Conservation (phyloP, 2,797 vertebrate species). For the Clangula hyemalis region DNA sequence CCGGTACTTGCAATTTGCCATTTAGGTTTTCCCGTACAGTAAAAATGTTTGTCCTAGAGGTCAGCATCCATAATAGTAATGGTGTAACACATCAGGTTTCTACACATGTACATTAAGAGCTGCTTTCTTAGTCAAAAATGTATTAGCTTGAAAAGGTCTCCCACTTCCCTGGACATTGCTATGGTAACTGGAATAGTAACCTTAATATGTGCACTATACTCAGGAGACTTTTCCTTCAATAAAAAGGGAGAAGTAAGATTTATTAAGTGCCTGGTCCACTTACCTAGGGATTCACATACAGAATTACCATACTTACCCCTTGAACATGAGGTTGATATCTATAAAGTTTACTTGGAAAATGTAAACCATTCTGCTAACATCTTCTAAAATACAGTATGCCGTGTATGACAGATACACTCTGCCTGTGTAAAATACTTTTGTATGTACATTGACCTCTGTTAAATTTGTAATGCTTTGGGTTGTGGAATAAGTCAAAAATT, state of each 20-base stretch:
- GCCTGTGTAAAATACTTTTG: background rate
- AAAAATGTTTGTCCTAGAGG: background rate
- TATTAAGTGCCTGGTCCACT: background rate
- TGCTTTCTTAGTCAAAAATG: background rate
- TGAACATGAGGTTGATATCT: background rate
- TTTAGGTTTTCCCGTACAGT: background rate
- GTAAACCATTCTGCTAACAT: background rate
- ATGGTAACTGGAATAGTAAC: conserved; percentile 22
- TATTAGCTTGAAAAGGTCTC: background rate
- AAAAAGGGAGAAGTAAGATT: background rate
- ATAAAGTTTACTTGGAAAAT: background rate
- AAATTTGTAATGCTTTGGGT: conserved; percentile 39
- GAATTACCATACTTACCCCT: background rate
- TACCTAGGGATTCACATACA: background rate
- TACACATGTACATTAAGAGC: background rate
- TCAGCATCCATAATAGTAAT: background rate
- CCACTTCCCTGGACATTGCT: background rate
- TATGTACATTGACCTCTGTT: conserved; percentile 13
- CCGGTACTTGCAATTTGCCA: background rate
- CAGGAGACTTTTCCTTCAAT: background rate
- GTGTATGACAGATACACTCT: background rate
- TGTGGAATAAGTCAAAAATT: conserved; percentile 24
- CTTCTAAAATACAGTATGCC: background rate
- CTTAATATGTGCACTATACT: background rate
- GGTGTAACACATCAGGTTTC: background rate